Conservation (phyloP, 2,888 invertebrate species). For the Busseola fusca region DNA sequence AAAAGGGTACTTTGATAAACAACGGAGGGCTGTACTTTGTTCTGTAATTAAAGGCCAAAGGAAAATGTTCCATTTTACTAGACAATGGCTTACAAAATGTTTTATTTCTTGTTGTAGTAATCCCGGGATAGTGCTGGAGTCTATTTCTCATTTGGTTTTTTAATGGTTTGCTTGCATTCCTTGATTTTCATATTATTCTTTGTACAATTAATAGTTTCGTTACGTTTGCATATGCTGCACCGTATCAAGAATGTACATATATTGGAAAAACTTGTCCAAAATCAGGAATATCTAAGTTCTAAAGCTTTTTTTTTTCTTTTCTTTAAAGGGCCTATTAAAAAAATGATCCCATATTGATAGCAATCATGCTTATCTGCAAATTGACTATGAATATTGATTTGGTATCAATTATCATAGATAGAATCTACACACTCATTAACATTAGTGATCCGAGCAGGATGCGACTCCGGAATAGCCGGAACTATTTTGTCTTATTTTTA, state of each 20-base stretch:
- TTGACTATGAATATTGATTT: neutral
- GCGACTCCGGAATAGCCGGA: neutral
- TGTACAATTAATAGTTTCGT: neutral
- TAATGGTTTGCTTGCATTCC: constrained; percentile 18
- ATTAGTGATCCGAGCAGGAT: neutral
- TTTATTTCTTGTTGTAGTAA: constrained; percentile 19
- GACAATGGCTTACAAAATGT: constrained; percentile 30
- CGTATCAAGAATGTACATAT: neutral
- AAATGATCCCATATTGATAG: neutral
- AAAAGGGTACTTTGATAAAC: constrained; percentile 24
- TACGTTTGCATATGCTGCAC: neutral
- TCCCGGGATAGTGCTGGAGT: constrained; percentile 2
- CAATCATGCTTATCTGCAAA: neutral
- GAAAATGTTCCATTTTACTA: constrained; percentile 34
- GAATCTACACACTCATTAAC: neutral
- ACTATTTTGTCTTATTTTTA: neutral
- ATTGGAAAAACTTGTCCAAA: constrained; percentile 3
- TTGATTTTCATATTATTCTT: neutral
- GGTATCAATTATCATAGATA: neutral
- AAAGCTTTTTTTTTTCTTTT: neutral
- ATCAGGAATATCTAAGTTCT: neutral
- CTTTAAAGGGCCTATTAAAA: neutral
- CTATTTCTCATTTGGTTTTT: constrained; percentile 16
- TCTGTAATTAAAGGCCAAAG: constrained; percentile 19
- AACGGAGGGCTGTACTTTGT: constrained; percentile 18